A percentile compares a stretch with the other conserved stretches of the same genome.
phyloP scores from a whole-genome alignment of 1,140 invertebrate species.

The Orchestia grillus region DNA sequence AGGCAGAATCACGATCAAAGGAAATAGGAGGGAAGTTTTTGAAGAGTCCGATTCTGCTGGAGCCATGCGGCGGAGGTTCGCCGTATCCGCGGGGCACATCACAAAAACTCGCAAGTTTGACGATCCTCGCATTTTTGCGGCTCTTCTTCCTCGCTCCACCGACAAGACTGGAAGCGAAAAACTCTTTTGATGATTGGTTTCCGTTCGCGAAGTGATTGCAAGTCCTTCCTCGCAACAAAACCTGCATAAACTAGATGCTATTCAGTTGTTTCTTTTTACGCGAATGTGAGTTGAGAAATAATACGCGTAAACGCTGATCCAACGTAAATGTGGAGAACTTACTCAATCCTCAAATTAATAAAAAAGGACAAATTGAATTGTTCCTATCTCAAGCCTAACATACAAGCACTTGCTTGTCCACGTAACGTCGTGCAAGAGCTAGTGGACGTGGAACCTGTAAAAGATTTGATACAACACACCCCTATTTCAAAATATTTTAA shows the following conservation, averaged over 20 bases:
- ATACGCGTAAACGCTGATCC: neutral
- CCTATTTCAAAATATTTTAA: no score
- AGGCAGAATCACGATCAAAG: slow-evolving; percentile 26
- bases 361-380: neutral
- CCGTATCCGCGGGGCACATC: slow-evolving; percentile 26
- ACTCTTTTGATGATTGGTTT: slow-evolving; percentile 26
- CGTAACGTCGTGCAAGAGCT: no score
- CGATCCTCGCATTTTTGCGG: slow-evolving; percentile 31
- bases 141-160: slow-evolving; percentile 22
- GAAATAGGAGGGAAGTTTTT: slow-evolving; percentile 20
- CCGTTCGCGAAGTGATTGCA: slow-evolving; percentile 41
- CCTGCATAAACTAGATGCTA: neutral
- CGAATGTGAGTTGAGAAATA: neutral
- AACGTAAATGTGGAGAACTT: neutral
- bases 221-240: neutral
- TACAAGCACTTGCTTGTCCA: neutral
- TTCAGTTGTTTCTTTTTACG: neutral
- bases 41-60: neutral
- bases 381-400: neutral
- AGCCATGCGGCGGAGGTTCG: neutral
- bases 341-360: neutral
- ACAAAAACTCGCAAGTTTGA: neutral
- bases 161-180: neutral
- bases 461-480: no score
- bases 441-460: no score